A percentile compares a stretch with the other conserved stretches of the same genome.
Evolutionary conservation across 2,888 invertebrate genomes (phyloP).

Genomic region (Cheilosia soror): DNA sequence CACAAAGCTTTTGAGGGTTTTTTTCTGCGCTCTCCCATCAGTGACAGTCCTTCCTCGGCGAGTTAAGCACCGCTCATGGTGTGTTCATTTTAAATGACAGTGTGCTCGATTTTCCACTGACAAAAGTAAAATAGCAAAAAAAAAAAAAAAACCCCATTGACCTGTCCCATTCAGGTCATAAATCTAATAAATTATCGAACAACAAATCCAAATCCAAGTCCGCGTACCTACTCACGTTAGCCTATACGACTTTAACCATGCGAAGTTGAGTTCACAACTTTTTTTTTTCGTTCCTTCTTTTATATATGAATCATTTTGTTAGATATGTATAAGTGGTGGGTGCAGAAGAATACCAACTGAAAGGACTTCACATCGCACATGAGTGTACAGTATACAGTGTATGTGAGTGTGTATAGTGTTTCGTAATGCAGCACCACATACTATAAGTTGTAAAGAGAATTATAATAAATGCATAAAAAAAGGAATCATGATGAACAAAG

Average conservation of each 20-base stretch:
- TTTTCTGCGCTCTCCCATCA: slow-evolving; percentile 65
- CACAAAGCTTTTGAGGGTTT: slow-evolving; percentile 57
- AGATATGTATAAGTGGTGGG: slow-evolving; percentile 69
- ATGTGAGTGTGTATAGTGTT: slow-evolving; percentile 53
- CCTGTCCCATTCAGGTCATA: slow-evolving; percentile 82
- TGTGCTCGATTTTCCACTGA: slow-evolving; percentile 78
- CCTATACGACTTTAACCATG: slow-evolving; percentile 12
- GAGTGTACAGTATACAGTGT: slow-evolving; percentile 1
- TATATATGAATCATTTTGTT: slow-evolving; percentile 68
- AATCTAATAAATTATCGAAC: slow-evolving; percentile 51
- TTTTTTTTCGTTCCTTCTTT: background rate
- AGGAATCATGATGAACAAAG: slow-evolving; percentile 67
- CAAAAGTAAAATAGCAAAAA: slow-evolving; percentile 25
- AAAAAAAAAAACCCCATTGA: slow-evolving; percentile 75
- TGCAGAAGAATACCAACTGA: slow-evolving; percentile 62
- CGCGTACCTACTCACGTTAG: background rate
- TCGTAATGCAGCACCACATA: slow-evolving; percentile 61
- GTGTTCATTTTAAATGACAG: slow-evolving; percentile 68
- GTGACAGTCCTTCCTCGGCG: slow-evolving; percentile 76
- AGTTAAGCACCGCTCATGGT: slow-evolving; percentile 71
- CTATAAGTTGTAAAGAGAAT: slow-evolving; percentile 39
- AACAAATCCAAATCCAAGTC: background rate
- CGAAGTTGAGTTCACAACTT: slow-evolving; percentile 25
- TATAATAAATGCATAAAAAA: slow-evolving; percentile 58
- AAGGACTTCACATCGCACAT: slow-evolving; percentile 38